These are phyloP conservation scores for Mechanitis mazaeus DNA, from an alignment of 2,888 invertebrate species.

Conservation along the genomic window DNA sequence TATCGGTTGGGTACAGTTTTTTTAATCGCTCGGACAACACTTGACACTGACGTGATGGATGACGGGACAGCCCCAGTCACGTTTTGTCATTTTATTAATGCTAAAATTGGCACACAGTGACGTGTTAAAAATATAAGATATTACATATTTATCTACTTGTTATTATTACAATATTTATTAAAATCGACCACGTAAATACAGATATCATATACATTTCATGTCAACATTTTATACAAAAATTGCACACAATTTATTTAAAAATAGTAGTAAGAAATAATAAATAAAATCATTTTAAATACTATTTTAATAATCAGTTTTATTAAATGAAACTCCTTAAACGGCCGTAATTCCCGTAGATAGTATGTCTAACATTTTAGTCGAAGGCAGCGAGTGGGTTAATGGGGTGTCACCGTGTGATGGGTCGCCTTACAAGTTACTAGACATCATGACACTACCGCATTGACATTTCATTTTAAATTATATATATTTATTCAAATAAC, in stretches of 20 bases:
- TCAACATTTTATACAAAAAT: no score
- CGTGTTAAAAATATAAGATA: slow-evolving; percentile 47
- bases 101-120: slow-evolving; percentile 73
- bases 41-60: slow-evolving; percentile 73
- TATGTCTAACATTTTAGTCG: slow-evolving; percentile 58
- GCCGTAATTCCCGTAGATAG: slow-evolving; percentile 30
- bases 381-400: slow-evolving; percentile 67
- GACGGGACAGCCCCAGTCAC: slow-evolving; percentile 57
- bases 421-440: slow-evolving; percentile 53
- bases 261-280: no score
- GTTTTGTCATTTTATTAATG: slow-evolving; percentile 77
- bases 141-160: background rate
- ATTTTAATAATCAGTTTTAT: slow-evolving; percentile 8
- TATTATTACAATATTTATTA: background rate
- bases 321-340: slow-evolving; percentile 18
- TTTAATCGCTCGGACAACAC: slow-evolving; percentile 70
- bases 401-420: slow-evolving; percentile 72
- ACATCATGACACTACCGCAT: slow-evolving; percentile 47
- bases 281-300: background rate
- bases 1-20: slow-evolving; percentile 62
- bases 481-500: no score
- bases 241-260: no score
- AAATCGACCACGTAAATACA: no score
- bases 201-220: no score
- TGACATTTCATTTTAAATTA: background rate